A percentile compares a stretch with the other conserved stretches of the same genome.
Conservation (phyloP, 2,797 vertebrate genomes). For the Squalus acanthias region DNA sequence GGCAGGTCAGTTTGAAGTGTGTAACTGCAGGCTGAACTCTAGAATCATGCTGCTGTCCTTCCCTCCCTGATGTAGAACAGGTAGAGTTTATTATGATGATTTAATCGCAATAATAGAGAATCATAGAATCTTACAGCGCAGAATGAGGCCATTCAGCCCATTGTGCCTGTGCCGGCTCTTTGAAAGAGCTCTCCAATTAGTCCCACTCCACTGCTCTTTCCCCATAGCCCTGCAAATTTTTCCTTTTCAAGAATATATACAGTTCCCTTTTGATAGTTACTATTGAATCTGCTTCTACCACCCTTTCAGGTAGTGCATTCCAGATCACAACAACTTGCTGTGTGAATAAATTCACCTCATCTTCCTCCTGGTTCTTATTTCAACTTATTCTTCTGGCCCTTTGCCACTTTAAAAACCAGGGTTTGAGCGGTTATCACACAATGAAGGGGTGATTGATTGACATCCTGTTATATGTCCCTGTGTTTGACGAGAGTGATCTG, state of each 20-base stretch:
- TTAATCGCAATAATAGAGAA: not conserved
- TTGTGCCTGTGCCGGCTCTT: not conserved
- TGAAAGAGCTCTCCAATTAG: not conserved
- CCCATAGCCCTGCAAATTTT: not conserved
- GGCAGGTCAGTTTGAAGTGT: not conserved
- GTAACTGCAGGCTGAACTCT: not conserved
- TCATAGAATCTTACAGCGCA: not conserved
- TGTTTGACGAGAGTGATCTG: not conserved
- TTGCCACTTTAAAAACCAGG: not conserved
- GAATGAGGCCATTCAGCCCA: not conserved
- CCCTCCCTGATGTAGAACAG: not conserved
- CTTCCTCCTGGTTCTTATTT: not conserved
- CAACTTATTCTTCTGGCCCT: not conserved
- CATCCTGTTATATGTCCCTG: not conserved
- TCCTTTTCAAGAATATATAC: not conserved
- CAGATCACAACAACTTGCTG: not conserved
- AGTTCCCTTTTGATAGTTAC: not conserved
- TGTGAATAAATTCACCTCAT: not conserved
- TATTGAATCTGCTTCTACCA: not conserved
- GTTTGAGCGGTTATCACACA: not conserved
- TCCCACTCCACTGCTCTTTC: not conserved
- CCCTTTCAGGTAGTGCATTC: no score
- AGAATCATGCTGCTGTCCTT: not conserved
- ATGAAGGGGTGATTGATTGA: not conserved
- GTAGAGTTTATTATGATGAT: not conserved